Evolutionary conservation across 2,888 invertebrate genomes (phyloP).

Genomic region (Conomelus anceps): DNA sequence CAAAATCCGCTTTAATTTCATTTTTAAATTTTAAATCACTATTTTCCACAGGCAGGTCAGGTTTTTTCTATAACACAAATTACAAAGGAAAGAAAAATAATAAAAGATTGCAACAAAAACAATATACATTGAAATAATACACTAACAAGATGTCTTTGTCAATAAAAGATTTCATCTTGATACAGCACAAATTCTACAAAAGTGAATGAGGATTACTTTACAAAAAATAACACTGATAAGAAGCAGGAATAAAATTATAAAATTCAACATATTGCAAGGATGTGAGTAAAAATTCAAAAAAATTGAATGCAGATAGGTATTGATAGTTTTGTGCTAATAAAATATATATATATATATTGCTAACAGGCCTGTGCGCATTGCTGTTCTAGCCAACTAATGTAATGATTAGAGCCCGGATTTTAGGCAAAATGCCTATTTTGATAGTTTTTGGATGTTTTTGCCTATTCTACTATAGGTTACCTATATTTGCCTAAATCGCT

Average conservation of each 20-base stretch:
- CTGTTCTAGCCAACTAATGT: too few relatives aligned
- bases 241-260: neutral
- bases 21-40: neutral
- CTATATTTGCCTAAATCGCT: too few relatives aligned
- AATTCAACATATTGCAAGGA: too few relatives aligned
- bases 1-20: neutral
- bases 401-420: too few relatives aligned
- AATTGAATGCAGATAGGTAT: neutral
- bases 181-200: neutral
- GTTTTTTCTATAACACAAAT: neutral
- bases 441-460: too few relatives aligned
- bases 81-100: neutral
- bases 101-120: neutral
- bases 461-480: too few relatives aligned
- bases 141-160: neutral
- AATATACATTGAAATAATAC: constrained; percentile 3
- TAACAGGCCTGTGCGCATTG: too few relatives aligned
- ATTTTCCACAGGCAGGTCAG: neutral
- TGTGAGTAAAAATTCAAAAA: too few relatives aligned
- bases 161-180: neutral
- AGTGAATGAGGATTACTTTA: neutral
- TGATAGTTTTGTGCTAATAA: too few relatives aligned
- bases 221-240: neutral
- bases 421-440: too few relatives aligned
- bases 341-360: too few relatives aligned